Conservation (phyloP, 2,888 invertebrate genomes). For the Argyresthia goedartella region DNA sequence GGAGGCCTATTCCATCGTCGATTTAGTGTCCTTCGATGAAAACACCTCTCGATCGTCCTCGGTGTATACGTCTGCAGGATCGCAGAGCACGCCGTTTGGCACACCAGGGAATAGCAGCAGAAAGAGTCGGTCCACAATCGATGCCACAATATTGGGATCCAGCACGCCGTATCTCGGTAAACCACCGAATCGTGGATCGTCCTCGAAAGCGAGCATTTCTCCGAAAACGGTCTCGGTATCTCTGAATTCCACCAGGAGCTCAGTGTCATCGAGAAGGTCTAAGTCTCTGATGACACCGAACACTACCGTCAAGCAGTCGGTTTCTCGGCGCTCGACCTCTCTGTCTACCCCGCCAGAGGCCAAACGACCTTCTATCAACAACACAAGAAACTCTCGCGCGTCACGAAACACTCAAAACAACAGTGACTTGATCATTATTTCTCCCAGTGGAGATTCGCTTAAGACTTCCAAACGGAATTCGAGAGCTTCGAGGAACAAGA, state of each 20-base stretch:
- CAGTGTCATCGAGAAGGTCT: slow-evolving; percentile 19
- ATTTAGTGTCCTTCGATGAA: slow-evolving; percentile 41
- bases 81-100: slow-evolving; percentile 21
- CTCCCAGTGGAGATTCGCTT: slow-evolving; percentile 17
- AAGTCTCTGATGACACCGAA: slow-evolving; percentile 28
- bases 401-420: slow-evolving; percentile 37
- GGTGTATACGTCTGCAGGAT: slow-evolving; percentile 33
- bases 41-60: slow-evolving; percentile 29
- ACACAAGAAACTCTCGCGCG: slow-evolving; percentile 26
- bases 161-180: slow-evolving; percentile 36
- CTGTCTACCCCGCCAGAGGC: slow-evolving; percentile 18
- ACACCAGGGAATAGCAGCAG: slow-evolving; percentile 24
- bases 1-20: slow-evolving; percentile 51
- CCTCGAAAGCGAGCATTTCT: not conserved
- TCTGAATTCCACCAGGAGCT: slow-evolving; percentile 7
- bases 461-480: slow-evolving; percentile 21
- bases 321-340: not conserved
- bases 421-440: slow-evolving; percentile 27
- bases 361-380: slow-evolving; percentile 25
- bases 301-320: not conserved
- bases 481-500: not conserved
- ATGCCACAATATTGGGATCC: slow-evolving; percentile 23
- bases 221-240: not conserved
- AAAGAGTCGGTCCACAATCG: slow-evolving; percentile 26
- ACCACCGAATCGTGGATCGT: slow-evolving; percentile 1